These are phyloP conservation scores for Melanaphis sacchari DNA, from an alignment of 1,140 invertebrate species.

Conservation along the genomic window DNA sequence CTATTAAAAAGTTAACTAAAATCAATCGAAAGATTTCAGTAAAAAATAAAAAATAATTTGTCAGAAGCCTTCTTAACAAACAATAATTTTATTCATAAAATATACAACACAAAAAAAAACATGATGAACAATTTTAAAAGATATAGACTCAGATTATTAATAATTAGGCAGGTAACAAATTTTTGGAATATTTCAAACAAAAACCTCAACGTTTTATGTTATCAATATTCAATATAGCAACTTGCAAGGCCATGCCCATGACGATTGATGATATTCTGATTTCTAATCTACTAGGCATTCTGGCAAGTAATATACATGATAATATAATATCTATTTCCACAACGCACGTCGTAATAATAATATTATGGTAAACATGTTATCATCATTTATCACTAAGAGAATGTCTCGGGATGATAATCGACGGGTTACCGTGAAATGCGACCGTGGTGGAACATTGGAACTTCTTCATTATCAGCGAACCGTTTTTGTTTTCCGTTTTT, in stretches of 20 bases:
- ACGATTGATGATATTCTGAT: too few relatives aligned
- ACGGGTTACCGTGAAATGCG: not conserved
- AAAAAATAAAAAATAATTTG: not conserved
- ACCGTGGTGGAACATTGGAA: not conserved
- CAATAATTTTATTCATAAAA: not conserved
- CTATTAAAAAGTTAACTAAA: not conserved
- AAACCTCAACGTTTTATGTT: too few relatives aligned
- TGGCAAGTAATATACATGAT: too few relatives aligned
- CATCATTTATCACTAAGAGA: not conserved
- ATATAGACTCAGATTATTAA: too few relatives aligned
- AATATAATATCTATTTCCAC: too few relatives aligned
- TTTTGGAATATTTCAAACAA: not conserved
- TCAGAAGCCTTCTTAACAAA: not conserved
- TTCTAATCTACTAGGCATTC: too few relatives aligned
- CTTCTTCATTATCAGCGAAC: slow-evolving; percentile 34
- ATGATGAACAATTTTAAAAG: not conserved
- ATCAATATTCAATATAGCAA: not conserved
- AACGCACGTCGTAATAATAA: not conserved
- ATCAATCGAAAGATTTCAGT: not conserved
- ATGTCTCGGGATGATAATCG: not conserved
- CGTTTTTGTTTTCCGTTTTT: slow-evolving; percentile 55
- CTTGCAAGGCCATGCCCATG: too few relatives aligned
- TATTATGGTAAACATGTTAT: not conserved
- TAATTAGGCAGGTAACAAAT: not conserved
- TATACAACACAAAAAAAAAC: not conserved